Evolutionary conservation across 2,797 vertebrate genomes (phyloP).

Genomic region (Danio aesculapii): DNA sequence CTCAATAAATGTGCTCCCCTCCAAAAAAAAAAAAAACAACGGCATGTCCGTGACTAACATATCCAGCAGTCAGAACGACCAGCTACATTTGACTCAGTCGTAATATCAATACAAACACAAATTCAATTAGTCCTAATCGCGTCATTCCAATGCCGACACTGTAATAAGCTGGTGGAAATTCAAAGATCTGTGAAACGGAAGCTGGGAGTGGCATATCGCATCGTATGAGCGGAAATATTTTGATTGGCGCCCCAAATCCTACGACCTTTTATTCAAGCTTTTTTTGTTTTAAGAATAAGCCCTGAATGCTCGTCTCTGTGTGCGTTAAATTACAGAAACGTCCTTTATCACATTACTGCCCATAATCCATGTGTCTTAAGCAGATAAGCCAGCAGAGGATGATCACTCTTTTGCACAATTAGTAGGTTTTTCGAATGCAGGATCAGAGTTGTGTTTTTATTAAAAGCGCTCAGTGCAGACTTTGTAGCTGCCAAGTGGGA

Average conservation of each 20-base stretch:
- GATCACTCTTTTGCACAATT: conserved; percentile 82
- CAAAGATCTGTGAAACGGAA: conserved; percentile 11
- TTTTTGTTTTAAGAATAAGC: conserved; percentile 52
- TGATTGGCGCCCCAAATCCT: conserved; percentile 24
- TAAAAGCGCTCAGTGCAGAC: conserved; percentile 73
- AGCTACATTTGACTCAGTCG: conserved; percentile 1
- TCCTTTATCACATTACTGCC: conserved; percentile 80
- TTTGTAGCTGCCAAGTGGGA: conserved; percentile 60
- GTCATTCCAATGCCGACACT: conserved; percentile 8
- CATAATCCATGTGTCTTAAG: conserved; percentile 80
- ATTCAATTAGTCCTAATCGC: conserved; percentile 3
- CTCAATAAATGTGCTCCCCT: neutral
- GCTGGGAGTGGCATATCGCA: conserved; percentile 20
- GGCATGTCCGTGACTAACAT: conserved; percentile 2
- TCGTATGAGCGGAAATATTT: conserved; percentile 15
- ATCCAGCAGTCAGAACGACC: neutral
- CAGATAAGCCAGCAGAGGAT: conserved; percentile 79
- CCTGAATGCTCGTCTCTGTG: conserved; percentile 39
- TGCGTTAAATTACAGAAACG: conserved; percentile 77
- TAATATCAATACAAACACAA: neutral
- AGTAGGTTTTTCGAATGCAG: conserved; percentile 77
- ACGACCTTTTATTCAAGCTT: conserved; percentile 34
- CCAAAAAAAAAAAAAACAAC: neutral
- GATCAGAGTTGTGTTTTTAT: conserved; percentile 77
- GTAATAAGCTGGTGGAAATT: conserved; percentile 24